These are phyloP conservation scores for Apocrypta bakeri DNA, from an alignment of 1,140 invertebrate genomes.

Conservation along the genomic window DNA sequence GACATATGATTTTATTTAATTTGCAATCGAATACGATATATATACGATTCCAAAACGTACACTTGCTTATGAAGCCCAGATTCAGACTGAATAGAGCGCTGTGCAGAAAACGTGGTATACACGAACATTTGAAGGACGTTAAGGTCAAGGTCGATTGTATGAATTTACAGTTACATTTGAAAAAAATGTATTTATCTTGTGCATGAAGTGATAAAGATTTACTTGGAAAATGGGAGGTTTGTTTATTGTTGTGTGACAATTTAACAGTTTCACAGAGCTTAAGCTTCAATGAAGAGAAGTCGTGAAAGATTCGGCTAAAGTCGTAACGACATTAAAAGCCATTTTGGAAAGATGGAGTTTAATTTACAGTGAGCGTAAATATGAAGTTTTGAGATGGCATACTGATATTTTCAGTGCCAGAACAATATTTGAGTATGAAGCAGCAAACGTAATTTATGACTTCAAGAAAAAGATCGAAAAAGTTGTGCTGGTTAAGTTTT, in stretches of 20 bases:
- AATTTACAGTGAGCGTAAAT: background rate
- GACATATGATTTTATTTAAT: background rate
- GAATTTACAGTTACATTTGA: no score
- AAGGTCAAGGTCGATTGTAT: slow-evolving; percentile 18
- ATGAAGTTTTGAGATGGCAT: no score
- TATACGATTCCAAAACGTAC: background rate
- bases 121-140: slow-evolving; percentile 1
- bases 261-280: background rate
- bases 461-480: no score
- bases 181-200: no score
- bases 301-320: background rate
- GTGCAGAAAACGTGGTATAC: background rate
- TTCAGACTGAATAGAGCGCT: background rate
- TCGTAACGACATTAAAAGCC: background rate
- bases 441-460: no score
- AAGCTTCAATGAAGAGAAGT: no score
- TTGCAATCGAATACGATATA: background rate
- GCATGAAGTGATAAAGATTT: no score
- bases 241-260: background rate
- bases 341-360: background rate
- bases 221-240: no score
- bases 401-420: no score
- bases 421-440: no score
- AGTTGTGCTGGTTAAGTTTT: no score
- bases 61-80: background rate